Evolutionary conservation across 2,797 vertebrate species (phyloP), one percentile per base, ranked within the genome.

Genomic region (Naso thynnoides): DNA sequence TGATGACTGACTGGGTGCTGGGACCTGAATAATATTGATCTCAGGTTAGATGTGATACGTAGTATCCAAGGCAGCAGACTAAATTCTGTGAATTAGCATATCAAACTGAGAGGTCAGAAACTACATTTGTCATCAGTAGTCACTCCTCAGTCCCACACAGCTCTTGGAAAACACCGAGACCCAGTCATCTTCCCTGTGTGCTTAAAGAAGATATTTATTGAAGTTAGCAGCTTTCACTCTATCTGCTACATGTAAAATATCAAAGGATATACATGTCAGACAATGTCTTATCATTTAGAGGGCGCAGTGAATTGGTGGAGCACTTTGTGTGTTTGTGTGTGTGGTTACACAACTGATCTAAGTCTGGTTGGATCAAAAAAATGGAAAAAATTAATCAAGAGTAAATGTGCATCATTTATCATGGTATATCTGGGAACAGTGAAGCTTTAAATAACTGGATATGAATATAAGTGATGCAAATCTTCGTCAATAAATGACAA

Each of bases 11-110:
- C 76, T 57, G 63, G 66, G 57, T 29, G 81, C 76, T 63, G 81
- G 76, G 81, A 73, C 78, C 74, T 86, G 83, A 88, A 85, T 81
- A 60, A 73, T 87, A 93, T 94, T 89, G 92, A 94, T 94, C 83
- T 76, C 57, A 69, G 54, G 62, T 87, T 76, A 83, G 87, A 87
- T 84, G 79, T 49, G 66, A 86, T 81, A 76, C 58, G 73, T 68
- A 3, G 85, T 85, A 79, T 77, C 78, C 77, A 86, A 86, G 78
- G 80, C 70, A 88, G 83, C 90, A 82, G 85, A 76, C 61, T 29
- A 63, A 83, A 78, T 67, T 79, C 73, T 73, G 72, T 65, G 71
- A 88, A 87, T 82, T 73, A 55, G 61, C 82, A 60, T 76, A 82
- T 90, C 74, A 85, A 75, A 91, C 81, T 71, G 24, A 89, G 83